These are phyloP conservation scores for Cyrtodaria siliqua DNA, from an alignment of 2,888 invertebrate species.

Conservation along the genomic window DNA sequence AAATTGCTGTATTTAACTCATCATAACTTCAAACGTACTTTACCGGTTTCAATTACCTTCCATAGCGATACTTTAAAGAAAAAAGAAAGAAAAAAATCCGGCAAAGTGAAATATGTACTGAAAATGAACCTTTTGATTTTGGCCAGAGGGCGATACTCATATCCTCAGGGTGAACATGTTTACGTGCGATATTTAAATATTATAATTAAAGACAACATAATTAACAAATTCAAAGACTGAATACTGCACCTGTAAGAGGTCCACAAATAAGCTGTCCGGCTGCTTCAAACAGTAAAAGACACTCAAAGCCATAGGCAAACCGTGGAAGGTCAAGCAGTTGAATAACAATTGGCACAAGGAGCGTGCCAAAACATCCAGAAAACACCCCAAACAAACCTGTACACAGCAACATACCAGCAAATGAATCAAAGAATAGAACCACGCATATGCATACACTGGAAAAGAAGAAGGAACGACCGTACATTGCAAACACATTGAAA, in stretches of 20 bases:
- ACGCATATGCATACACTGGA: conserved; percentile 42
- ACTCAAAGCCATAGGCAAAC: conserved; percentile 62
- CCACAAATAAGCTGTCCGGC: conserved; percentile 61
- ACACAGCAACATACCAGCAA: conserved; percentile 42
- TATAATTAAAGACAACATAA: too few relatives aligned
- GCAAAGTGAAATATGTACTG: too few relatives aligned
- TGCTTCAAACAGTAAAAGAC: conserved; percentile 58
- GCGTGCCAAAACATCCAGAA: conserved; percentile 56
- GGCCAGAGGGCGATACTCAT: too few relatives aligned
- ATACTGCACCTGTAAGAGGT: conserved; percentile 60
- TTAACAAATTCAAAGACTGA: too few relatives aligned
- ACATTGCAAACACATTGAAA: conserved; percentile 41
- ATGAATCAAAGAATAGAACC: conserved; percentile 38
- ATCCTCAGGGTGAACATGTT: too few relatives aligned
- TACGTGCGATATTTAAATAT: too few relatives aligned
- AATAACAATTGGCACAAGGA: conserved; percentile 48
- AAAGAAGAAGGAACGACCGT: conserved; percentile 39
- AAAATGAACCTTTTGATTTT: too few relatives aligned
- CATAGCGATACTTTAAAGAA: too few relatives aligned
- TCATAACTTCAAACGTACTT: too few relatives aligned
- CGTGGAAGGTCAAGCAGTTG: conserved; percentile 53
- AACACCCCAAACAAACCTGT: conserved; percentile 60
- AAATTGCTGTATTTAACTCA: too few relatives aligned
- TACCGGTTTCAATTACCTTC: too few relatives aligned
- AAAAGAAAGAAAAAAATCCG: too few relatives aligned